Conservation (phyloP, 2,797 vertebrate species). For the Meriones psammophilus region DNA sequence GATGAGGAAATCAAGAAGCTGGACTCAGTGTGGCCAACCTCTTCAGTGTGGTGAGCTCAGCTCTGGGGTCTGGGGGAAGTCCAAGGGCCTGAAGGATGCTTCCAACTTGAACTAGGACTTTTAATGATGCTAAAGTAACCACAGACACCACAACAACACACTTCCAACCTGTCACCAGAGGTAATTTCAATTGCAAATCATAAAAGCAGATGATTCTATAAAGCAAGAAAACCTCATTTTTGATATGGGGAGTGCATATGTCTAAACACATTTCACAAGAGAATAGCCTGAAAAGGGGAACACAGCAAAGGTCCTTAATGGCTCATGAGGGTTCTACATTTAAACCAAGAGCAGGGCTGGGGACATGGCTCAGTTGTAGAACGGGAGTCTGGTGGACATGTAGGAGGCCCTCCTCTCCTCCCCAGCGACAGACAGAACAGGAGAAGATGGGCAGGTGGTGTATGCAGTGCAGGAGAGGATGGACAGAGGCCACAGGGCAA, state of each 20-base stretch:
- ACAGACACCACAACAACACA: neutral
- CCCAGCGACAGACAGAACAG: neutral
- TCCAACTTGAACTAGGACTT: slow-evolving; percentile 11
- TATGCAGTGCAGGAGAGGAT: neutral
- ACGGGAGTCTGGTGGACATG: neutral
- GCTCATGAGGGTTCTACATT: neutral
- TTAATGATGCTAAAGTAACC: neutral
- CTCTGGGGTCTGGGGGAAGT: neutral
- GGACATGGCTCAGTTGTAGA: neutral
- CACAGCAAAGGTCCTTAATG: neutral
- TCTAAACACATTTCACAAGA: neutral
- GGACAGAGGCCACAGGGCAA: neutral
- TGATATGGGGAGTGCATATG: neutral
- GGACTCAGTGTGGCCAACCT: neutral
- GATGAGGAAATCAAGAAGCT: neutral
- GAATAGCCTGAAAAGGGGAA: neutral
- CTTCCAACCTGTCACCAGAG: neutral
- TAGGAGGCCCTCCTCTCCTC: neutral
- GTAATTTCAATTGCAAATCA: neutral
- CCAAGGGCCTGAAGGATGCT: neutral
- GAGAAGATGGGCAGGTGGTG: neutral
- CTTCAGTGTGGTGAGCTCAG: neutral
- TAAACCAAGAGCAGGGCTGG: neutral
- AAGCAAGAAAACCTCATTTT: neutral
- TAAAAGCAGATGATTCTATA: neutral